Conservation (phyloP, 2,888 invertebrate genomes). For the Abrostola triplasia region DNA sequence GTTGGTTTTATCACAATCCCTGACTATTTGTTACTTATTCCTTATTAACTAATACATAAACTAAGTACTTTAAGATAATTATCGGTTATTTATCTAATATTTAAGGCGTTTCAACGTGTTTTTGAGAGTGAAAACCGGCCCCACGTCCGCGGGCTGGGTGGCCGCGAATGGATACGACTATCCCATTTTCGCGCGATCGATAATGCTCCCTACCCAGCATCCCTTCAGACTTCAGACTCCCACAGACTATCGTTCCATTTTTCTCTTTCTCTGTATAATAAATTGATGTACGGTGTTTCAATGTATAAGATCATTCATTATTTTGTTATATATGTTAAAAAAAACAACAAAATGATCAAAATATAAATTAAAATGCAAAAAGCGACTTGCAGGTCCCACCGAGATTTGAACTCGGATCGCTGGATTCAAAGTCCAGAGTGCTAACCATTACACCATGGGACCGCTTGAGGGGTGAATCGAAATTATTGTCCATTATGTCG, state of each 20-base stretch:
- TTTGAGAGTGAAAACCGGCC: slow-evolving; percentile 79
- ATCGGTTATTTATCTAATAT: slow-evolving; percentile 69
- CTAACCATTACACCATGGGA: slow-evolving; percentile 90
- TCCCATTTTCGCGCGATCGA: slow-evolving; percentile 88
- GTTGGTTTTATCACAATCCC: slow-evolving; percentile 53
- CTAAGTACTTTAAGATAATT: slow-evolving; percentile 54
- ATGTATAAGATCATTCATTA: background rate
- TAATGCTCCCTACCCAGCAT: slow-evolving; percentile 89
- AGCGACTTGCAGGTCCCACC: slow-evolving; percentile 77
- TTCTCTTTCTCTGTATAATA: slow-evolving; percentile 13
- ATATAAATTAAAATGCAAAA: slow-evolving; percentile 14
- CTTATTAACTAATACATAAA: slow-evolving; percentile 42
- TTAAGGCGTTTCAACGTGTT: slow-evolving; percentile 79
- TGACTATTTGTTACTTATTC: slow-evolving; percentile 44
- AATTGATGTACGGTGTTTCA: background rate
- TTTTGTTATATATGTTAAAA: slow-evolving; percentile 1
- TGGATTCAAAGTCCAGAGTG: slow-evolving; percentile 89
- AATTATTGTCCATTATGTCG: slow-evolving; percentile 51
- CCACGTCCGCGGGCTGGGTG: slow-evolving; percentile 84
- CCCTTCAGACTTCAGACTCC: slow-evolving; percentile 81
- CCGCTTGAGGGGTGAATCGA: slow-evolving; percentile 42
- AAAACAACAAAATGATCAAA: slow-evolving; percentile 6
- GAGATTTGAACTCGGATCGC: slow-evolving; percentile 88
- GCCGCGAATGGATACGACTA: slow-evolving; percentile 86
- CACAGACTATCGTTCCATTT: slow-evolving; percentile 68